These are phyloP conservation scores for Clarias gariepinus DNA, from an alignment of 2,113 vertebrate genomes.

Conservation along the genomic window DNA sequence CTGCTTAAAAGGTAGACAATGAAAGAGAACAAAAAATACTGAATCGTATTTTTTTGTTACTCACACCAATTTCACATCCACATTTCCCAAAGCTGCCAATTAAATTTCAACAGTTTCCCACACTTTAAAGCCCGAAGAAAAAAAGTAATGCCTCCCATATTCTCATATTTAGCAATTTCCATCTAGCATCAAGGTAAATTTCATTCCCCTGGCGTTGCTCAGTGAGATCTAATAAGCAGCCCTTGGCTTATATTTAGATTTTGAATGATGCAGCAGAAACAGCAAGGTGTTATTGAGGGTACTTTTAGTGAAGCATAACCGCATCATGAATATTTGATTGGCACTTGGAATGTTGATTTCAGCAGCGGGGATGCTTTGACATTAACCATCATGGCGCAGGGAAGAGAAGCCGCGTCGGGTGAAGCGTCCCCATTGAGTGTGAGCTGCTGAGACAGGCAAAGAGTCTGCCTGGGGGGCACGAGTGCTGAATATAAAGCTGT, in stretches of 20 bases:
- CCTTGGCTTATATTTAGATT: slow-evolving; percentile 12
- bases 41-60: neutral
- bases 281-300: slow-evolving; percentile 19
- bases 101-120: slow-evolving; percentile 5
- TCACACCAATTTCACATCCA: neutral
- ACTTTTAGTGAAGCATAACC: slow-evolving; percentile 16
- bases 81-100: neutral
- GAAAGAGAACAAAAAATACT: neutral
- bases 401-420: neutral
- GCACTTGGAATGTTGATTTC: neutral
- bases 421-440: slow-evolving; percentile 3
- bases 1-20: neutral
- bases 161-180: neutral
- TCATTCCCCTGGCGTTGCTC: slow-evolving; percentile 27
- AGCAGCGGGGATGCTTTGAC: slow-evolving; percentile 9
- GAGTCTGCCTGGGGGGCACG: slow-evolving; percentile 51
- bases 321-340: neutral
- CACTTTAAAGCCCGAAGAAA: neutral
- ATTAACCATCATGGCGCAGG: slow-evolving; percentile 36
- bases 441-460: slow-evolving; percentile 40
- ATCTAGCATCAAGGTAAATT: slow-evolving; percentile 13
- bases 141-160: slow-evolving; percentile 24
- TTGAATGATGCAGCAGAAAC: slow-evolving; percentile 9
- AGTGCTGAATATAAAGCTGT: slow-evolving; percentile 52
- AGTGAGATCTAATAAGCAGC: slow-evolving; percentile 14